Evolutionary conservation across 2,888 invertebrate species (phyloP).

Genomic region (Tupiocoris notatus): DNA sequence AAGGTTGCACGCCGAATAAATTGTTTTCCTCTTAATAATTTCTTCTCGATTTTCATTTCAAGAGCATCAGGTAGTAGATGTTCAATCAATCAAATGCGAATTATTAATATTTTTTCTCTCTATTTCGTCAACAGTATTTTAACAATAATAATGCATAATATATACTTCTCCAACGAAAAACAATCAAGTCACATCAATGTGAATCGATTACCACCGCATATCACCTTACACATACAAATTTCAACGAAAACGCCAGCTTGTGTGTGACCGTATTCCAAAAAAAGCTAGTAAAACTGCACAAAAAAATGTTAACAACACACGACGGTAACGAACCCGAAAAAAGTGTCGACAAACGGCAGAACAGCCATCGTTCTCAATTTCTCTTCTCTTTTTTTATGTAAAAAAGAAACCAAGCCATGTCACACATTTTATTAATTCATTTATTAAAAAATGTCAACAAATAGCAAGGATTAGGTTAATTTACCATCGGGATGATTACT

Average conservation of each 20-base stretch:
- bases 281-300: too few species aligned
- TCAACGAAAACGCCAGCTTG: not conserved
- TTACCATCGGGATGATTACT: not conserved
- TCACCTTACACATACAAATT: not conserved
- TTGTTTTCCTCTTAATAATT: not conserved
- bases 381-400: not conserved
- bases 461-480: too few species aligned
- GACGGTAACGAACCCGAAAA: not conserved
- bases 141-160: constrained; percentile 24
- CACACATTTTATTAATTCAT: not conserved
- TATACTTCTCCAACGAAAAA: constrained; percentile 6
- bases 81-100: constrained; percentile 14
- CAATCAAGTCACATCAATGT: constrained; percentile 11
- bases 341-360: not conserved
- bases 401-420: not conserved
- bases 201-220: constrained; percentile 1
- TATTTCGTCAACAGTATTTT: not conserved
- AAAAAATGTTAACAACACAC: not conserved
- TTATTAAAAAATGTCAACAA: not conserved
- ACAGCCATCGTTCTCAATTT: not conserved
- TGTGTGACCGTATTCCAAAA: not conserved
- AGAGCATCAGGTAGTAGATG: constrained; percentile 5
- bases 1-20: constrained; percentile 21
- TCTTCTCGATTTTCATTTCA: not conserved
- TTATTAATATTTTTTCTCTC: constrained; percentile 11